phyloP scores from a whole-genome alignment of 1,140 invertebrate species.

The Drosophila repletoides region DNA sequence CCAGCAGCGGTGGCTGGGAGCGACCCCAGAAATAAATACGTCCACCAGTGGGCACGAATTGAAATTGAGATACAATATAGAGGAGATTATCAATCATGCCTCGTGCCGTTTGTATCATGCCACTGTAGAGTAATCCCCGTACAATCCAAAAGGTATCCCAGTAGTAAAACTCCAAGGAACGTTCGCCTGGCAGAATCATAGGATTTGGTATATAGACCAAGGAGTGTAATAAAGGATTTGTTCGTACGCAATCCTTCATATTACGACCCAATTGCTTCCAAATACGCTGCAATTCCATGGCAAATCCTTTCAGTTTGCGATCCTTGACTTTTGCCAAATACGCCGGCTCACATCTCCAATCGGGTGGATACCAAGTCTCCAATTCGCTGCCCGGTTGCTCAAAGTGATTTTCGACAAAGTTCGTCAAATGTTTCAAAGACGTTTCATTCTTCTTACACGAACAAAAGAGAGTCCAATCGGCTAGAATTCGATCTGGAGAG shows the following conservation, averaged over 20 bases:
- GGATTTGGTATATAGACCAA: conserved; percentile 94
- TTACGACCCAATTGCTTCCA: conserved; percentile 93
- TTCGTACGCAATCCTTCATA: conserved; percentile 89
- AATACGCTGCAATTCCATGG: conserved; percentile 86
- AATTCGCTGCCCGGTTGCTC: conserved; percentile 89
- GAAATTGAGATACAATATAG: conserved; percentile 88
- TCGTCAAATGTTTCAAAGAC: conserved; percentile 84
- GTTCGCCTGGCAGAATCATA: conserved; percentile 94
- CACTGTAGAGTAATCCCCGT: conserved; percentile 91
- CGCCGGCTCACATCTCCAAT: conserved; percentile 88
- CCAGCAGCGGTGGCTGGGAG: conserved; percentile 93
- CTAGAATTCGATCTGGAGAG: conserved; percentile 86
- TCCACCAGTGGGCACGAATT: conserved; percentile 94
- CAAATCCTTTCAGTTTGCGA: conserved; percentile 86
- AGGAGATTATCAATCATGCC: conserved; percentile 93
- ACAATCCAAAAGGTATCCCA: conserved; percentile 98
- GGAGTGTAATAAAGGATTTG: conserved; percentile 89
- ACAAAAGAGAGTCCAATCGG: conserved; percentile 87
- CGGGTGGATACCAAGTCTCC: conserved; percentile 87
- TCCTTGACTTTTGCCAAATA: conserved; percentile 87
- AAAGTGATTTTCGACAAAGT: conserved; percentile 87
- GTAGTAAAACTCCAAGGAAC: conserved; percentile 96
- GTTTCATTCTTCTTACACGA: conserved; percentile 84
- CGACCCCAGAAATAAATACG: conserved; percentile 91
- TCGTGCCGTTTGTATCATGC: conserved; percentile 90